Conservation (phyloP, 2,888 invertebrate species). For the Petrophora chlorosata region DNA sequence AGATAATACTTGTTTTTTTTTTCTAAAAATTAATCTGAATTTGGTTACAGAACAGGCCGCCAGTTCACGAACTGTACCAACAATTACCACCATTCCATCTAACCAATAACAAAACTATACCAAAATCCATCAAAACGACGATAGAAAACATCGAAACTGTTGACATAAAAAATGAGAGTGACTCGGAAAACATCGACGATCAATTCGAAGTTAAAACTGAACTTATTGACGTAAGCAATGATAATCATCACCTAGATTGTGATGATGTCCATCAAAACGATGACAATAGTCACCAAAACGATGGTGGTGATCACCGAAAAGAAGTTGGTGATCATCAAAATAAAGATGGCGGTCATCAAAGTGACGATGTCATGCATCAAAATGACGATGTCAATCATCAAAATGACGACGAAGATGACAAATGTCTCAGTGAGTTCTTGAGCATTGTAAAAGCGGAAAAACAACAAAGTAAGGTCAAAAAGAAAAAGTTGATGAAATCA, state of each 20-base stretch:
- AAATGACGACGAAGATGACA: conserved; percentile 18
- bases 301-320: background rate
- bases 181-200: background rate
- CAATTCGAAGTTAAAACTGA: conserved; percentile 3
- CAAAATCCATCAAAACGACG: background rate
- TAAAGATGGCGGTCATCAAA: background rate
- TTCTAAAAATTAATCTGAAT: too few relatives aligned
- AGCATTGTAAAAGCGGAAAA: conserved; percentile 10
- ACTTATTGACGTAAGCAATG: background rate
- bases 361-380: background rate
- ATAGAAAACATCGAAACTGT: background rate
- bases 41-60: conserved; percentile 15
- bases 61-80: conserved; percentile 11
- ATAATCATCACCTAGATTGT: background rate
- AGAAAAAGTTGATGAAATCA: background rate
- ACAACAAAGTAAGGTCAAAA: background rate
- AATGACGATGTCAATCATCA: background rate
- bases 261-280: background rate
- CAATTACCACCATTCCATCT: conserved; percentile 10
- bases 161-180: conserved; percentile 14
- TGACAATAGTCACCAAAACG: background rate
- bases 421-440: conserved; percentile 14
- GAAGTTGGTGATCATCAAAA: background rate
- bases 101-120: background rate
- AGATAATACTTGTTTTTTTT: too few relatives aligned